phyloP scores from a whole-genome alignment of 2,113 vertebrate genomes.

The Tragulus kanchil region DNA sequence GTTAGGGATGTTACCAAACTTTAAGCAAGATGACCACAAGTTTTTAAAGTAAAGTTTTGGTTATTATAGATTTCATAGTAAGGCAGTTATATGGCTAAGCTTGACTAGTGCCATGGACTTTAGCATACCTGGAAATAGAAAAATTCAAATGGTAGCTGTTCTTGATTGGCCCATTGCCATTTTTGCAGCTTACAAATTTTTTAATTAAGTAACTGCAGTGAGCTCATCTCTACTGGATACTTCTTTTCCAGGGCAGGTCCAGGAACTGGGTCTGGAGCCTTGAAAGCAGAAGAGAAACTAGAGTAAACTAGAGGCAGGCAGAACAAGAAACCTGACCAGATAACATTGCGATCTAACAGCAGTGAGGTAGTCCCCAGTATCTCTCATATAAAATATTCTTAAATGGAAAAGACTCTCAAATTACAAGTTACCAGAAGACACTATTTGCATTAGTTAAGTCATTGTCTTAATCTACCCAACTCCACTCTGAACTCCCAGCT shows the following conservation, averaged over 20 bases:
- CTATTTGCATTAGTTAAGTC: neutral
- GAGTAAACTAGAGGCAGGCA: slow-evolving; percentile 80
- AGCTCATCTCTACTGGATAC: slow-evolving; percentile 85
- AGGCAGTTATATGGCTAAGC: slow-evolving; percentile 73
- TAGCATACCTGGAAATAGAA: slow-evolving; percentile 84
- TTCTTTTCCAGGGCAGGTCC: slow-evolving; percentile 85
- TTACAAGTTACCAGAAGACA: slow-evolving; percentile 3
- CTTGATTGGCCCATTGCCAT: slow-evolving; percentile 81
- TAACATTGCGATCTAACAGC: slow-evolving; percentile 51
- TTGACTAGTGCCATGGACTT: slow-evolving; percentile 70
- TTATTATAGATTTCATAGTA: slow-evolving; percentile 63
- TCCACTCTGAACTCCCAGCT: slow-evolving; percentile 3
- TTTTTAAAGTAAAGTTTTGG: slow-evolving; percentile 58
- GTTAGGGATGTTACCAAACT: slow-evolving; percentile 69
- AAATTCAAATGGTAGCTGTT: slow-evolving; percentile 83
- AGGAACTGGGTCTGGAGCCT: slow-evolving; percentile 83
- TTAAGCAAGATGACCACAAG: slow-evolving; percentile 50
- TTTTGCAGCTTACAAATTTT: slow-evolving; percentile 82
- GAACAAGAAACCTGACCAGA: slow-evolving; percentile 69
- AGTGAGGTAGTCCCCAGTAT: slow-evolving; percentile 9
- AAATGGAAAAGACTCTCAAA: slow-evolving; percentile 40
- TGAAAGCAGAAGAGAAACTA: slow-evolving; percentile 85
- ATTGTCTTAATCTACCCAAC: slow-evolving; percentile 13
- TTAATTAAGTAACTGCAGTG: slow-evolving; percentile 86
- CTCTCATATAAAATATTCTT: slow-evolving; percentile 3